These are phyloP conservation scores for Himantopus leucocephalus DNA, from an alignment of 2,113 vertebrate species.

Conservation along the genomic window DNA sequence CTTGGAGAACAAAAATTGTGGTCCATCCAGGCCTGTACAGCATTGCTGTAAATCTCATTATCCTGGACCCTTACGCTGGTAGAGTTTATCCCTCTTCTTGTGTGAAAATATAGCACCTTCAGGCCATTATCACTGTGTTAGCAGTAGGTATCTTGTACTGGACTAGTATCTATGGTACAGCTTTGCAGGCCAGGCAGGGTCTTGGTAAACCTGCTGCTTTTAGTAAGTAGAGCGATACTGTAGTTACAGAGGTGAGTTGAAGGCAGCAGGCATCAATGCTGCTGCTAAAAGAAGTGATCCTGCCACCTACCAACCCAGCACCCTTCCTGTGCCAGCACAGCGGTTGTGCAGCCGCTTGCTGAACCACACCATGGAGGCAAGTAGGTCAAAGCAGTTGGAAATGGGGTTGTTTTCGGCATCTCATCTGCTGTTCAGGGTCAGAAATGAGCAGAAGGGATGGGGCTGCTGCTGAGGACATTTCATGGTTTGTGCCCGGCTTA, in stretches of 20 bases:
- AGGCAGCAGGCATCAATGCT: background rate
- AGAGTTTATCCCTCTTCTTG: background rate
- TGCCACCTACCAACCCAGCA: background rate
- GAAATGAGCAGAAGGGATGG: background rate
- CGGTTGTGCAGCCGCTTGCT: background rate
- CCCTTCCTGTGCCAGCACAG: background rate
- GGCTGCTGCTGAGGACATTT: background rate
- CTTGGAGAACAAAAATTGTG: background rate
- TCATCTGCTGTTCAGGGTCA: background rate
- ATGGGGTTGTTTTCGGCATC: background rate
- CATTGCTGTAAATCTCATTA: background rate
- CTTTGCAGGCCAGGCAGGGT: background rate
- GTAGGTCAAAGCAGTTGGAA: background rate
- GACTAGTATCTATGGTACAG: background rate
- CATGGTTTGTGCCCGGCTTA: background rate
- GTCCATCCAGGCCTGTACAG: background rate
- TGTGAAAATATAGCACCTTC: background rate
- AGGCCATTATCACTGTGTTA: background rate
- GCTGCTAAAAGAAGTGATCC: background rate
- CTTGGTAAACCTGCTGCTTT: background rate
- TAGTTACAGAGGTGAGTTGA: background rate
- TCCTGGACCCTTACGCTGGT: background rate
- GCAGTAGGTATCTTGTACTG: background rate
- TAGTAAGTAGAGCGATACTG: background rate
- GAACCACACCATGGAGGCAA: fast-evolving